A percentile compares a stretch with the other conserved stretches of the same genome.
These are phyloP conservation scores for Colletes collaris DNA, from an alignment of 2,888 invertebrate genomes.

Conservation along the genomic window DNA sequence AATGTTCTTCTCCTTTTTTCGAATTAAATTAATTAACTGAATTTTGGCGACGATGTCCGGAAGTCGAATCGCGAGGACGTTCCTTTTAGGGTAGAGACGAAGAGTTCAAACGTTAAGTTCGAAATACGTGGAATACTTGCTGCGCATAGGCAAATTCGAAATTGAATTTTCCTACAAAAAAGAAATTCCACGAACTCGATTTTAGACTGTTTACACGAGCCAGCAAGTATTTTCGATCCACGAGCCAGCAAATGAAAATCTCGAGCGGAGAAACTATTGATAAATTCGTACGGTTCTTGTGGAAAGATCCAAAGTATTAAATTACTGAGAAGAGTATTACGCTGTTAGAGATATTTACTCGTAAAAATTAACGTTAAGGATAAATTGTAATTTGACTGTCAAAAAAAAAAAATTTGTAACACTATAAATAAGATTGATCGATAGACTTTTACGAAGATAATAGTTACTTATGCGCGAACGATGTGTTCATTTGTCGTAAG, in stretches of 20 bases:
- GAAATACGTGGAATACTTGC: neutral
- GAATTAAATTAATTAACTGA: neutral
- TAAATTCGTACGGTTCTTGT: conserved; percentile 43
- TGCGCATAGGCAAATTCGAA: too few relatives aligned
- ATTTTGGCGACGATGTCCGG: neutral
- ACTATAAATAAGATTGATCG: conserved; percentile 26
- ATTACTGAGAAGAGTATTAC: conserved; percentile 52
- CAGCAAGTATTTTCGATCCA: conserved; percentile 1
- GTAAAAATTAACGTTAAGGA: conserved; percentile 44
- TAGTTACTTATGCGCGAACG: neutral
- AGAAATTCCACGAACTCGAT: neutral
- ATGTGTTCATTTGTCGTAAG: neutral
- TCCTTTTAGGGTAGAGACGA: conserved; percentile 21
- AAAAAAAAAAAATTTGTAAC: conserved; percentile 28
- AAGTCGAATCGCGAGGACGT: conserved; percentile 8
- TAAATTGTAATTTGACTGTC: conserved; percentile 33
- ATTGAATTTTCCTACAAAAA: neutral
- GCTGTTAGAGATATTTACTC: conserved; percentile 43
- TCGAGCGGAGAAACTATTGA: neutral
- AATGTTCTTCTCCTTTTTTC: neutral
- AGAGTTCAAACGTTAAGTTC: neutral
- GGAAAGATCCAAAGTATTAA: conserved; percentile 51
- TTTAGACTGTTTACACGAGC: neutral
- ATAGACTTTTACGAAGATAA: neutral
- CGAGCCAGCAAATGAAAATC: neutral